phyloP scores from a whole-genome alignment of 2,113 vertebrate genomes.

The Ochotona curzoniae region DNA sequence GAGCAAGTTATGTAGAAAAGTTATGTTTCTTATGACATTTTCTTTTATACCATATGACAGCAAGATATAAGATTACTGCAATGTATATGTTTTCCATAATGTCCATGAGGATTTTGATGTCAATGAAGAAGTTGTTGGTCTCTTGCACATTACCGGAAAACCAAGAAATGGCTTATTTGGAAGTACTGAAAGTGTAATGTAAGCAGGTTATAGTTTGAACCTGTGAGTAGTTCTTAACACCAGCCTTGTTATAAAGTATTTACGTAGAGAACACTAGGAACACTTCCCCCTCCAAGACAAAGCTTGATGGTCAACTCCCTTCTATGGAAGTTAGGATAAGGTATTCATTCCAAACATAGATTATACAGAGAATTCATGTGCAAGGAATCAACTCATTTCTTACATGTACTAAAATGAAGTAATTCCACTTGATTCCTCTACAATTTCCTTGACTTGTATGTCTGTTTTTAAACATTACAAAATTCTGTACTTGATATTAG shows the following conservation, averaged over 20 bases:
- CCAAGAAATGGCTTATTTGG: conserved; percentile 17
- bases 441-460: background rate
- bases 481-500: background rate
- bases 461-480: background rate
- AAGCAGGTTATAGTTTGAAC: background rate
- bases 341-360: background rate
- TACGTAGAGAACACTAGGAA: background rate
- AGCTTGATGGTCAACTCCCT: background rate
- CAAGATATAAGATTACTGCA: background rate
- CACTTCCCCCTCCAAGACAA: background rate
- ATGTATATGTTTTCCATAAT: conserved; percentile 22
- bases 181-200: background rate
- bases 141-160: background rate
- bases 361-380: background rate
- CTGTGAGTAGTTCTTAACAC: background rate
- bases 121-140: background rate
- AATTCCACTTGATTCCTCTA: background rate
- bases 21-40: conserved; percentile 18
- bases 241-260: background rate
- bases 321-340: background rate
- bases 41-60: background rate
- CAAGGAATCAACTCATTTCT: conserved; percentile 5
- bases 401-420: background rate
- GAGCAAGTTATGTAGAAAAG: background rate
- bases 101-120: conserved; percentile 33